Conservation (phyloP, 2,797 vertebrate genomes). For the Sebastes minor region DNA sequence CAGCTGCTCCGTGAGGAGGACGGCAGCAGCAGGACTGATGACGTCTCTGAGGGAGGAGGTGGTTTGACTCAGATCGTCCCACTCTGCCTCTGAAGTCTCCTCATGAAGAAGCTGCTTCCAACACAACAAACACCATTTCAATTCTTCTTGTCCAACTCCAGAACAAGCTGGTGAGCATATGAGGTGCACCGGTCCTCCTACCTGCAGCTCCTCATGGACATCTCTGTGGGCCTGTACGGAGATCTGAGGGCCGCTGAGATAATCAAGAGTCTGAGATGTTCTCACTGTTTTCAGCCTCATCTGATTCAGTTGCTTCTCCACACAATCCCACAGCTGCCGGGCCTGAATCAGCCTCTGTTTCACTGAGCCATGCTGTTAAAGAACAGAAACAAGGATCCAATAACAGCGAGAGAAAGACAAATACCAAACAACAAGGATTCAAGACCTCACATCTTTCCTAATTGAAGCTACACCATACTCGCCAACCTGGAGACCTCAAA, state of each 20-base stretch:
- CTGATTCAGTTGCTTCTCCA: slow-evolving; percentile 70
- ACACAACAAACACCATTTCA: background rate
- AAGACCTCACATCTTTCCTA: background rate
- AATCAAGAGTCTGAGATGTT: slow-evolving; percentile 71
- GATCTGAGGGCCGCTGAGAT: slow-evolving; percentile 62
- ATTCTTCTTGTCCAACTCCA: background rate
- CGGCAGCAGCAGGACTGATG: slow-evolving; percentile 55
- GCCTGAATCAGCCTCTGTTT: slow-evolving; percentile 65
- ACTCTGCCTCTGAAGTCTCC: slow-evolving; percentile 75
- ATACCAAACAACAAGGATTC: background rate
- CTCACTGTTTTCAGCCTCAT: slow-evolving; percentile 65
- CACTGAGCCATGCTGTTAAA: slow-evolving; percentile 69
- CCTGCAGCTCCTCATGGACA: slow-evolving; percentile 84
- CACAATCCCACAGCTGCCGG: slow-evolving; percentile 79
- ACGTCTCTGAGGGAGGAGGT: slow-evolving; percentile 33
- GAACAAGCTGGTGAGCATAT: background rate
- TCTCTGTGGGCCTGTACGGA: slow-evolving; percentile 76
- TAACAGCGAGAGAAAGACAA: background rate
- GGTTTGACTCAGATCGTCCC: slow-evolving; percentile 61
- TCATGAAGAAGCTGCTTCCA: slow-evolving; percentile 80
- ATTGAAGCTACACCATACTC: no score
- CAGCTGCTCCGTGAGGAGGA: slow-evolving; percentile 47
- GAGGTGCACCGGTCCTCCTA: slow-evolving; percentile 40
- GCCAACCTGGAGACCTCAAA: no score
- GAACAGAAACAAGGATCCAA: background rate